These are phyloP conservation scores for Hiodon alosoides DNA, from an alignment of 2,113 vertebrate genomes.

Conservation along the genomic window DNA sequence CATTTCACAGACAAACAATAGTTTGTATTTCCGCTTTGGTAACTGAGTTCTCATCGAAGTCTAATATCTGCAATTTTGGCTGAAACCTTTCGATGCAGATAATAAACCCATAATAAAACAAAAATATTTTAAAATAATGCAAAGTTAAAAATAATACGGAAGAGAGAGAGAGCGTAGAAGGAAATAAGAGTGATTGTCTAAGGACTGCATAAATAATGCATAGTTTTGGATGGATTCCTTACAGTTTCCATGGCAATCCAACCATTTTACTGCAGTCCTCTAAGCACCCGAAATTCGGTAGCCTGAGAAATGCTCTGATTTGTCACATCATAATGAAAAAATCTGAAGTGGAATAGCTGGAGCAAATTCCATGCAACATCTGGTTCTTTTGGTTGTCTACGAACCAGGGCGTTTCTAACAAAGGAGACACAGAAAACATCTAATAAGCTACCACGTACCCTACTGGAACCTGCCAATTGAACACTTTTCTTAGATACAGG, in stretches of 20 bases:
- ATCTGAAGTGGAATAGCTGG: not conserved
- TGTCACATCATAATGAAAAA: constrained; percentile 10
- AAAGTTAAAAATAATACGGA: not conserved
- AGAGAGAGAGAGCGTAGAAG: not conserved
- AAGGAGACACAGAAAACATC: too few relatives aligned
- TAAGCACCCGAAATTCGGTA: not conserved
- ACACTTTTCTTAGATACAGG: not conserved
- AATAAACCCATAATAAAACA: not conserved
- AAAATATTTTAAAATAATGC: constrained; percentile 6
- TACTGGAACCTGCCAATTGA: not conserved
- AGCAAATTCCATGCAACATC: not conserved
- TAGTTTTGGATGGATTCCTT: constrained; percentile 1
- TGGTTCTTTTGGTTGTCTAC: not conserved
- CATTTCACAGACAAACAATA: too few relatives aligned
- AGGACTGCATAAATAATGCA: constrained; percentile 25
- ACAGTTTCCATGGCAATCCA: constrained; percentile 32
- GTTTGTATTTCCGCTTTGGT: too few relatives aligned
- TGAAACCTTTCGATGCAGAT: not conserved
- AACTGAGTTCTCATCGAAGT: too few relatives aligned
- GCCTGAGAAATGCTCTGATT: not conserved
- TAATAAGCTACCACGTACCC: too few relatives aligned
- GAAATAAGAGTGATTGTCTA: not conserved
- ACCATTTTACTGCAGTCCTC: constrained; percentile 14
- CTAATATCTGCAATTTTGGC: too few relatives aligned
- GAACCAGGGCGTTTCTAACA: not conserved